Evolutionary conservation across 2,113 vertebrate species (phyloP).

Genomic region (Illadopsis cleaveri): DNA sequence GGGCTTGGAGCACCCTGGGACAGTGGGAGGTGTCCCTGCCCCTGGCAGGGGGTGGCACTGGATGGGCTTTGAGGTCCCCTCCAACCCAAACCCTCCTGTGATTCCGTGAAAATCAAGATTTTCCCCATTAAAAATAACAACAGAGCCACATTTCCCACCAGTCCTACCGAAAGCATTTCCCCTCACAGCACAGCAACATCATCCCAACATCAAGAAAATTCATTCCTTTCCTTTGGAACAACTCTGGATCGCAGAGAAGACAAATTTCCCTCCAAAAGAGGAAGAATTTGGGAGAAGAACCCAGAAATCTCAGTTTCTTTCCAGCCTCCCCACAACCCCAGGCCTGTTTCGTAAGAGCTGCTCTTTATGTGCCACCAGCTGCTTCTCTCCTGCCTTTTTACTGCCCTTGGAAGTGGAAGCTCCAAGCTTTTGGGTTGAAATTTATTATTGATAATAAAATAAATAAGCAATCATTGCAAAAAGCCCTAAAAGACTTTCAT

Average conservation of each 20-base stretch:
- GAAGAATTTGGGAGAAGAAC: background rate
- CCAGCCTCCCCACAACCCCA: background rate
- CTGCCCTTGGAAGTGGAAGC: background rate
- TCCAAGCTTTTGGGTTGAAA: background rate
- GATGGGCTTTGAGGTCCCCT: background rate
- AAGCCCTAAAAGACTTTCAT: slow-evolving; percentile 41
- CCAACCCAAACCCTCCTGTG: background rate
- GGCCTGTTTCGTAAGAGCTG: background rate
- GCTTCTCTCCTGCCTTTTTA: background rate
- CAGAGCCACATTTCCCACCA: background rate
- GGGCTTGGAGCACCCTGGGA: background rate
- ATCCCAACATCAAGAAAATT: accelerated
- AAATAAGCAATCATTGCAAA: slow-evolving; percentile 55
- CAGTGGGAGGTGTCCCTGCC: background rate
- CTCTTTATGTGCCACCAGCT: background rate
- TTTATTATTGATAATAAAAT: slow-evolving; percentile 62
- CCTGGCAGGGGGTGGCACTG: background rate
- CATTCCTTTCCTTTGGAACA: accelerated
- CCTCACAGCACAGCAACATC: background rate
- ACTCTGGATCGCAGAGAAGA: background rate
- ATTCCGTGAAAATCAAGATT: background rate
- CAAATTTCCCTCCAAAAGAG: background rate
- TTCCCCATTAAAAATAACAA: background rate
- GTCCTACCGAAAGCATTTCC: background rate
- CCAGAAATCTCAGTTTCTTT: background rate